Conservation (phyloP, 1,140 invertebrate species). For the Drosophila murphyi region DNA sequence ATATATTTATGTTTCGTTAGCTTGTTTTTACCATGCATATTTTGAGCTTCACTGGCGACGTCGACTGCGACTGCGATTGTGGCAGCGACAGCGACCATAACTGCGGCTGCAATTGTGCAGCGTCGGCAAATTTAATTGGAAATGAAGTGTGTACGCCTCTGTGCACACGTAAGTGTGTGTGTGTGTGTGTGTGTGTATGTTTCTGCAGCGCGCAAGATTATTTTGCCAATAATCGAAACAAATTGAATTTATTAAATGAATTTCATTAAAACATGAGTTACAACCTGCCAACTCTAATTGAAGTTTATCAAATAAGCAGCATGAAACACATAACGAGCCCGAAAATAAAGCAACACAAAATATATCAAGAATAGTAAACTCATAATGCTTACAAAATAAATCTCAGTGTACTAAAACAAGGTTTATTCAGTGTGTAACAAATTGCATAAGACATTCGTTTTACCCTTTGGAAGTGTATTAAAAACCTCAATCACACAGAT, state of each 20-base stretch:
- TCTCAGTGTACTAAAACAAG: too few relatives aligned
- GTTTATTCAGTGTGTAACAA: not conserved
- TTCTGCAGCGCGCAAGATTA: conserved; percentile 68
- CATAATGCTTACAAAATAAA: too few relatives aligned
- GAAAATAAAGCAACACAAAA: conserved; percentile 15
- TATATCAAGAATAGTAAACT: not conserved
- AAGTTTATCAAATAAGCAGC: conserved; percentile 63
- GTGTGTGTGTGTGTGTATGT: conserved; percentile 26
- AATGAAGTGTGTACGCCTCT: conserved; percentile 64
- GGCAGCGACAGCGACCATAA: not conserved
- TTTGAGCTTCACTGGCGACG: conserved; percentile 49
- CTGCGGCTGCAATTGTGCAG: conserved; percentile 60
- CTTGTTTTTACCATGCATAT: conserved; percentile 36
- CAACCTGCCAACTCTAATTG: conserved; percentile 72
- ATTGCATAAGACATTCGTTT: not conserved
- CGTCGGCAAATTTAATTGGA: conserved; percentile 79
- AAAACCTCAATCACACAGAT: not conserved
- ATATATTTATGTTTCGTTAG: conserved; percentile 46
- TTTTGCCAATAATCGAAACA: conserved; percentile 82
- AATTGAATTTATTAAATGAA: conserved; percentile 83
- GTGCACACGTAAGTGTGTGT: conserved; percentile 22
- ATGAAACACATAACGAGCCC: conserved; percentile 39
- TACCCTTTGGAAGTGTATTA: not conserved
- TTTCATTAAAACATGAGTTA: conserved; percentile 66
- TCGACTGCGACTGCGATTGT: not conserved